Evolutionary conservation across 2,113 vertebrate species (phyloP).

Genomic region (Mastomys coucha): DNA sequence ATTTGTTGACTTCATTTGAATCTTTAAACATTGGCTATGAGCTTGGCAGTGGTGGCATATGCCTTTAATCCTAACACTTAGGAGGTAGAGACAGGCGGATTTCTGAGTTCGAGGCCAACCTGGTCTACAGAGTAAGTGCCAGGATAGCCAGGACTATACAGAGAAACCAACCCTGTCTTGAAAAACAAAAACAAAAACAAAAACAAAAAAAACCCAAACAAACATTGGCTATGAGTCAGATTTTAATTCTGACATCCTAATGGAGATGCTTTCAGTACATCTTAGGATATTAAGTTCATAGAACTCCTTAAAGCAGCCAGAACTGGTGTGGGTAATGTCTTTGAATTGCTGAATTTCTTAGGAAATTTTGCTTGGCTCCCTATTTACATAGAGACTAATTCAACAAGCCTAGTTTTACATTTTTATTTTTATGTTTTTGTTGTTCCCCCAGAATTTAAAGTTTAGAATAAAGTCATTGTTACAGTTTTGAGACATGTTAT

Average conservation of each 20-base stretch:
- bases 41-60: too few relatives aligned
- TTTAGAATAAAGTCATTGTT: conserved; percentile 55
- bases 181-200: too few relatives aligned
- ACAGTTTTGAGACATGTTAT: background rate
- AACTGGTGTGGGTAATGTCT: background rate
- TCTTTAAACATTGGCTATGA: background rate
- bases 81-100: too few relatives aligned
- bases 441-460: background rate
- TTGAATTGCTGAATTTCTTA: background rate
- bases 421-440: background rate
- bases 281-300: conserved; percentile 28
- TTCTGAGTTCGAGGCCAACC: too few relatives aligned
- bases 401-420: background rate
- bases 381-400: background rate
- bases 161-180: too few relatives aligned
- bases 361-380: background rate
- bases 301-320: background rate
- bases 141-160: too few relatives aligned
- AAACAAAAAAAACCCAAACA: too few relatives aligned
- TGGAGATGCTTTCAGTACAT: background rate
- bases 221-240: background rate
- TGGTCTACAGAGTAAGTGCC: too few relatives aligned
- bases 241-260: conserved; percentile 17
- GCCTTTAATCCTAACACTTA: too few relatives aligned
- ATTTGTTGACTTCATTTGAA: background rate